Percentiles rank a stretch among this genome's conserved stretches.
These are phyloP conservation scores for Pimephales promelas DNA, from an alignment of 2,113 vertebrate genomes.

Conservation along the genomic window DNA sequence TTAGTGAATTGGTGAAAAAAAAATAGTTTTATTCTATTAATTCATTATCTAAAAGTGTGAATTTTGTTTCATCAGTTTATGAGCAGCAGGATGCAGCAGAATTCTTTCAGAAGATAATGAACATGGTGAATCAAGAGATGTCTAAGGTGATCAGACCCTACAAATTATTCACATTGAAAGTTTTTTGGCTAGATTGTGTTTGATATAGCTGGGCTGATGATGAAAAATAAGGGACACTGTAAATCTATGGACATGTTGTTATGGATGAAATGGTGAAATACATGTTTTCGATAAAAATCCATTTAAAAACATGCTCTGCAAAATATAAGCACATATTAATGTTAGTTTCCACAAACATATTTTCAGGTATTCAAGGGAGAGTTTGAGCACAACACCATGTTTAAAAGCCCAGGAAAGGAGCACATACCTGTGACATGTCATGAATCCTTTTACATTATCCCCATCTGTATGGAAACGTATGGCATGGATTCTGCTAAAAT, in stretches of 20 bases:
- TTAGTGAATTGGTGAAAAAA: not conserved
- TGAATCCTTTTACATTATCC: not conserved
- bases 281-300: not conserved
- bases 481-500: not conserved
- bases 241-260: too few species aligned
- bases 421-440: not conserved
- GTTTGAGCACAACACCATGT: not conserved
- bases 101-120: not conserved
- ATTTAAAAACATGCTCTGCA: not conserved
- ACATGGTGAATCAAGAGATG: not conserved
- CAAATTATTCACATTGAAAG: not conserved
- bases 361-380: not conserved
- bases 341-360: not conserved
- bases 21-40: not conserved
- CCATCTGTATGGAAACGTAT: not conserved
- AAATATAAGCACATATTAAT: not conserved
- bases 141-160: not conserved
- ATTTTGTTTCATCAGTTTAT: not conserved
- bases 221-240: too few species aligned
- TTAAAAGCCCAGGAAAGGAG: not conserved
- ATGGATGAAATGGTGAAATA: not conserved
- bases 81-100: not conserved
- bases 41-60: not conserved
- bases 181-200: too few species aligned
- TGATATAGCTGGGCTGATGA: too few species aligned